Evolutionary conservation across 2,888 invertebrate genomes (phyloP).

Genomic region (Camponotus fellah): DNA sequence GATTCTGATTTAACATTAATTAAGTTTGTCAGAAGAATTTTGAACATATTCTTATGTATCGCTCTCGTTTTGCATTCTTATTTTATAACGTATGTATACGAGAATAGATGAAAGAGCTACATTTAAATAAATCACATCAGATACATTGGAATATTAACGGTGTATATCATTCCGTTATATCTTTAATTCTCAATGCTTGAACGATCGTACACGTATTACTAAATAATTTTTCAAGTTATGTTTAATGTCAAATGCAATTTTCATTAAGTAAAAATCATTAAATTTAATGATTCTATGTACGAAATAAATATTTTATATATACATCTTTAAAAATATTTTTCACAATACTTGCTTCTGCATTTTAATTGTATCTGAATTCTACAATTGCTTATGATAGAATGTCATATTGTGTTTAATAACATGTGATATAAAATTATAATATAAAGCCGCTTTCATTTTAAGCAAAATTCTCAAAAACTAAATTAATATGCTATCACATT

Average conservation of each 20-base stretch:
- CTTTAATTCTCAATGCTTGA: not conserved
- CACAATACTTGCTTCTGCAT: not conserved
- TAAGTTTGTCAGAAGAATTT: slow-evolving; percentile 69
- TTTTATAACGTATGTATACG: not conserved
- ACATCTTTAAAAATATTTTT: not conserved
- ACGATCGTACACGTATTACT: not conserved
- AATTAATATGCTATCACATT: not conserved
- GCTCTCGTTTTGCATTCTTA: slow-evolving; percentile 47
- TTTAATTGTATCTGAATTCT: not conserved
- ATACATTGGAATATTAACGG: not conserved
- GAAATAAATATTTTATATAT: not conserved
- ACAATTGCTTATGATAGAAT: not conserved
- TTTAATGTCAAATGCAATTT: slow-evolving; percentile 1
- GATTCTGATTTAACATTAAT: slow-evolving; percentile 60
- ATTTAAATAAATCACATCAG: not conserved
- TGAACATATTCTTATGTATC: slow-evolving; percentile 67
- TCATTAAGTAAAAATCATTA: slow-evolving; percentile 3
- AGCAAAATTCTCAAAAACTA: not conserved
- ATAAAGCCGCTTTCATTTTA: not conserved
- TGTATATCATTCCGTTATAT: not conserved
- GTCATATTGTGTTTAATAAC: not conserved
- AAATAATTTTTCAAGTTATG: not conserved
- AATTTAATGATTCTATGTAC: not conserved
- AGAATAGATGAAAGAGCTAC: not conserved
- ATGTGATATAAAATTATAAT: not conserved